Conservation (phyloP, 2,113 vertebrate species). For the Phaethornis superciliosus region DNA sequence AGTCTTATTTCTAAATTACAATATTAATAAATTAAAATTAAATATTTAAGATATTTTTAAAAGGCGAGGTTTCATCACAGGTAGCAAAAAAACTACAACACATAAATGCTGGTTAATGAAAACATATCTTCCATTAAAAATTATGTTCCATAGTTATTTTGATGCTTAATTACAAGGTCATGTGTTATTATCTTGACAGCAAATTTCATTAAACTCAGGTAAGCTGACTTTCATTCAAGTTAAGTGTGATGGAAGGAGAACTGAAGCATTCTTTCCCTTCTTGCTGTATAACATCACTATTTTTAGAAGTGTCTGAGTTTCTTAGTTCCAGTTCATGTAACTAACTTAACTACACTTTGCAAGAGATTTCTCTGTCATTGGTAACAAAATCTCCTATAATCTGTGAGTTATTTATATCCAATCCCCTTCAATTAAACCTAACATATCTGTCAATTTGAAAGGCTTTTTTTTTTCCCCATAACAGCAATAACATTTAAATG, state of each 20-base stretch:
- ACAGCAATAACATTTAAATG: background rate
- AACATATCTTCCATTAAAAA: background rate
- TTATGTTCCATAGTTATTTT: background rate
- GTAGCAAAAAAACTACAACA: background rate
- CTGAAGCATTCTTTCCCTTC: background rate
- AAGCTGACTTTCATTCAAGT: background rate
- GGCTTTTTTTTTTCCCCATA: background rate
- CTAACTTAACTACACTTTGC: background rate
- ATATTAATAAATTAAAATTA: background rate
- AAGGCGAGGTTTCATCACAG: rapidly evolving
- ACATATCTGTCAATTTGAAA: background rate
- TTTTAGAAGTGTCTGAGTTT: background rate
- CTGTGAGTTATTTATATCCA: background rate
- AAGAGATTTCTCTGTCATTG: background rate
- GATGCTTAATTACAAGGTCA: background rate
- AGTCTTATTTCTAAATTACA: background rate
- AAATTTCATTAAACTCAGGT: background rate
- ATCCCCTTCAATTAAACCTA: background rate
- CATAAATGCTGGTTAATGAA: background rate
- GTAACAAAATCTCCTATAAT: constrained; percentile 9
- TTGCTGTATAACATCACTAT: background rate
- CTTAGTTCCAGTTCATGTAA: background rate
- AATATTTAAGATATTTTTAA: background rate
- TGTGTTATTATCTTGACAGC: background rate
- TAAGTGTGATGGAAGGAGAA: background rate